These are phyloP conservation scores for Aricia artaxerxes DNA, from an alignment of 2,888 invertebrate species.

Conservation along the genomic window DNA sequence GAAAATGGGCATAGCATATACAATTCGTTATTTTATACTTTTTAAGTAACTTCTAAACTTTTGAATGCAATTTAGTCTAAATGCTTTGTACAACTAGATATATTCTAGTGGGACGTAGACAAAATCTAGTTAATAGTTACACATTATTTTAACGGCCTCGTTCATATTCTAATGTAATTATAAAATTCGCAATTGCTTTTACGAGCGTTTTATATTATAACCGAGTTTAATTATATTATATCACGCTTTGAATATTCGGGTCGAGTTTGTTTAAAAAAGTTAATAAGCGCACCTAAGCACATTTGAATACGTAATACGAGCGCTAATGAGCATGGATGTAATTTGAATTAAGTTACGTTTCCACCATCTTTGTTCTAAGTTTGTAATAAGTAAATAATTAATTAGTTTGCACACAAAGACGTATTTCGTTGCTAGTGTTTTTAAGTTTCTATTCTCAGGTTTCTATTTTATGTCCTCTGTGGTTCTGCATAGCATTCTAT, in stretches of 20 bases:
- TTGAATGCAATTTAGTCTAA: no score
- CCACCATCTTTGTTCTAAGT: neutral
- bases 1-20: no score
- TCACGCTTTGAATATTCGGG: neutral
- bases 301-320: neutral
- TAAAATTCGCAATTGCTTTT: neutral
- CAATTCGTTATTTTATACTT: no score
- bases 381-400: neutral
- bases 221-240: neutral
- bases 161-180: neutral
- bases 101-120: neutral
- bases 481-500: no score
- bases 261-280: constrained; percentile 7
- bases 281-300: constrained; percentile 13
- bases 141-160: neutral
- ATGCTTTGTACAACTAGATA: no score
- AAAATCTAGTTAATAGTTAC: neutral
- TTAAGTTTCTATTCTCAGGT: no score
- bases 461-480: no score
- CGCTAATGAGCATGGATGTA: neutral
- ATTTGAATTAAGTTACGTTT: neutral
- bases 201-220: neutral
- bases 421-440: neutral
- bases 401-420: neutral
- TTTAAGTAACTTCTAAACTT: no score